phyloP scores from a whole-genome alignment of 2,797 vertebrate species.

The Acanthopagrus latus region DNA sequence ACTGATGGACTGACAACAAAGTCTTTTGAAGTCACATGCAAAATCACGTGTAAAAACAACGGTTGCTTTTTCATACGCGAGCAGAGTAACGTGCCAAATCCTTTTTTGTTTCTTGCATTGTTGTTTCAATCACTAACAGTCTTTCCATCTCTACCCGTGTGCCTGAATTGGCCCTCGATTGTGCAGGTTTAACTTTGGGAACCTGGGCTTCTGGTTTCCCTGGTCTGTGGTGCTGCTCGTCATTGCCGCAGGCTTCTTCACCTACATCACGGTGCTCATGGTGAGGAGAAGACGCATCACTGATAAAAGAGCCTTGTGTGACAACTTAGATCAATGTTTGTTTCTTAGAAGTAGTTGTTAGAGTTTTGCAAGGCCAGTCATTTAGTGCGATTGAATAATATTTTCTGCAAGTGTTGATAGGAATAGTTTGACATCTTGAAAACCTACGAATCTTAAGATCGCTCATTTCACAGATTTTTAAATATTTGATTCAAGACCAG shows the following conservation, averaged over 20 bases:
- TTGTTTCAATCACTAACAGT: not conserved
- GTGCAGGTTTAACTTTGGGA: constrained; percentile 88
- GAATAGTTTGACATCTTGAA: too few species aligned
- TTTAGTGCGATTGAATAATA: not conserved
- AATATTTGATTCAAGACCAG: not conserved
- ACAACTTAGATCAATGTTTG: too few species aligned
- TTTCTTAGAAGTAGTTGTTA: too few species aligned
- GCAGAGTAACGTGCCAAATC: too few species aligned
- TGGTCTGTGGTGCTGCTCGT: constrained; percentile 91
- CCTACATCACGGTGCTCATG: constrained; percentile 87
- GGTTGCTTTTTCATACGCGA: too few species aligned
- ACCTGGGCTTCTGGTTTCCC: constrained; percentile 91
- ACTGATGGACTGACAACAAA: too few species aligned
- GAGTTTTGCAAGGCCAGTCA: not conserved
- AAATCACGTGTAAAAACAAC: too few species aligned
- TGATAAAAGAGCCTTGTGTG: not conserved
- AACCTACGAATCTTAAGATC: not conserved
- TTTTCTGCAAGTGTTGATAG: too few species aligned
- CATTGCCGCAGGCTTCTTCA: constrained; percentile 81
- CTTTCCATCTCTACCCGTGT: not conserved
- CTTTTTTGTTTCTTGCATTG: too few species aligned
- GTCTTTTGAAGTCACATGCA: too few species aligned
- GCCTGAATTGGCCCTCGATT: not conserved
- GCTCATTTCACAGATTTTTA: not conserved
- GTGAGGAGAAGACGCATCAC: constrained; percentile 79